Evolutionary conservation across 2,888 invertebrate species (phyloP).

Genomic region (Lepidocyrtinus sp.): DNA sequence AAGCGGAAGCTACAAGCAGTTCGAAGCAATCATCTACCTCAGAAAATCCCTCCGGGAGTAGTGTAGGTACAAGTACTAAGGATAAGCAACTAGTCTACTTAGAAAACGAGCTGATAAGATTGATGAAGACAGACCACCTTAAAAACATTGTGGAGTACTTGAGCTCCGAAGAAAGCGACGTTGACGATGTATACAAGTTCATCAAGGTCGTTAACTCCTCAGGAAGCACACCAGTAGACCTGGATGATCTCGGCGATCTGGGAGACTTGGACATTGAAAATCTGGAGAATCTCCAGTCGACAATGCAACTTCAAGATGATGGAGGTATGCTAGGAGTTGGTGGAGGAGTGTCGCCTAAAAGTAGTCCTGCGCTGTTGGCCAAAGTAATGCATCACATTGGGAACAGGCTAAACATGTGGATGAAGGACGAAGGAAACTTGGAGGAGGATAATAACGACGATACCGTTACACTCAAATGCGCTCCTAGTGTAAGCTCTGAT

Average conservation of each 20-base stretch:
- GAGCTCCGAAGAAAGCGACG: slow-evolving; percentile 95
- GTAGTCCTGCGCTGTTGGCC: slow-evolving; percentile 87
- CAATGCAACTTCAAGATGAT: slow-evolving; percentile 57
- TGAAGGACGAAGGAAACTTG: slow-evolving; percentile 81
- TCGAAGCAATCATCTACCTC: background rate
- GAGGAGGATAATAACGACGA: slow-evolving; percentile 67
- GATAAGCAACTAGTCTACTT: slow-evolving; percentile 91
- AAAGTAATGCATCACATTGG: slow-evolving; percentile 95
- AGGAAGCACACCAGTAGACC: slow-evolving; percentile 59
- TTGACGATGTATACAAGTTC: slow-evolving; percentile 93
- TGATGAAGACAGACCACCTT: slow-evolving; percentile 95
- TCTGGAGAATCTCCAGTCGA: slow-evolving; percentile 65
- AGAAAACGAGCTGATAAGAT: slow-evolving; percentile 88
- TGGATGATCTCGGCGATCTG: slow-evolving; percentile 65
- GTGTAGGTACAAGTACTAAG: slow-evolving; percentile 76
- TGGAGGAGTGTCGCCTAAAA: slow-evolving; percentile 73
- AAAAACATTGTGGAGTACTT: slow-evolving; percentile 93
- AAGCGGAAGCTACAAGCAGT: slow-evolving; percentile 39
- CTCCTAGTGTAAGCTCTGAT: slow-evolving; percentile 69
- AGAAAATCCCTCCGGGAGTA: background rate
- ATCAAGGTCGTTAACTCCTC: slow-evolving; percentile 82
- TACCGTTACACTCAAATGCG: slow-evolving; percentile 68
- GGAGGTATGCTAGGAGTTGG: slow-evolving; percentile 32
- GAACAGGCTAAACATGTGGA: slow-evolving; percentile 86
- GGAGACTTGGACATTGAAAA: slow-evolving; percentile 66